phyloP scores from a whole-genome alignment of 1,140 invertebrate genomes.

The Caligus rogercresseyi region DNA sequence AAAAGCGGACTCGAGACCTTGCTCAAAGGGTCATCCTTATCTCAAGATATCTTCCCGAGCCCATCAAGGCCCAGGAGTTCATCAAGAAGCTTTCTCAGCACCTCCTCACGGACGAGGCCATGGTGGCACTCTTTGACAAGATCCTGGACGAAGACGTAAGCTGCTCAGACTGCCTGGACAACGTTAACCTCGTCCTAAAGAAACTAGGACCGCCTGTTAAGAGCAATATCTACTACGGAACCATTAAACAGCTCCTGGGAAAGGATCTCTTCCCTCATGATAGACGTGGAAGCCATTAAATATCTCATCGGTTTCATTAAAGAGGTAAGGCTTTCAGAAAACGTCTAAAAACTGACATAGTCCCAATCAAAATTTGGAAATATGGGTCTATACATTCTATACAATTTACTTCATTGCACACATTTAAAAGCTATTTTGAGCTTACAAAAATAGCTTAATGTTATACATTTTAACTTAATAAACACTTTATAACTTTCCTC shows the following conservation, averaged over 20 bases:
- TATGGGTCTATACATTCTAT: too few species aligned
- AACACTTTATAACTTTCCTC: too few species aligned
- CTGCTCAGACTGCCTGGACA: slow-evolving; percentile 73
- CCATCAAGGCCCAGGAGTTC: slow-evolving; percentile 78
- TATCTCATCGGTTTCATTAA: slow-evolving; percentile 26
- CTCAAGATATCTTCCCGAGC: slow-evolving; percentile 65
- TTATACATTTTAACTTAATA: too few species aligned
- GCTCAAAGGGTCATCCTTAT: slow-evolving; percentile 38
- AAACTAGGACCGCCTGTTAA: slow-evolving; percentile 80
- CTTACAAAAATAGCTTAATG: too few species aligned
- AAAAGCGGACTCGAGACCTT: slow-evolving; percentile 48
- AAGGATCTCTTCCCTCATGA: slow-evolving; percentile 81
- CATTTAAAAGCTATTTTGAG: too few species aligned
- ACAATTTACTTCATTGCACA: too few species aligned
- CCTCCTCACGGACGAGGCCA: slow-evolving; percentile 51
- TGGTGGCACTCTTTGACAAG: slow-evolving; percentile 64
- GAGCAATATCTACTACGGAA: slow-evolving; percentile 86
- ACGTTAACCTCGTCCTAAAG: slow-evolving; percentile 60
- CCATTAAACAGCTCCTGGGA: slow-evolving; percentile 84
- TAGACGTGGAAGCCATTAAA: slow-evolving; percentile 66
- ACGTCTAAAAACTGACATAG: too few species aligned
- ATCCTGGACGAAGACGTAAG: slow-evolving; percentile 67
- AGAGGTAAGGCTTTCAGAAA: slow-evolving; percentile 8
- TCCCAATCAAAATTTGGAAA: too few species aligned
- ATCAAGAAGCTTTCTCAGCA: slow-evolving; percentile 68